Percentiles rank a stretch among this genome's conserved stretches.
phyloP scores from a whole-genome alignment of 2,797 vertebrate species.

The Antrozous pallidus region DNA sequence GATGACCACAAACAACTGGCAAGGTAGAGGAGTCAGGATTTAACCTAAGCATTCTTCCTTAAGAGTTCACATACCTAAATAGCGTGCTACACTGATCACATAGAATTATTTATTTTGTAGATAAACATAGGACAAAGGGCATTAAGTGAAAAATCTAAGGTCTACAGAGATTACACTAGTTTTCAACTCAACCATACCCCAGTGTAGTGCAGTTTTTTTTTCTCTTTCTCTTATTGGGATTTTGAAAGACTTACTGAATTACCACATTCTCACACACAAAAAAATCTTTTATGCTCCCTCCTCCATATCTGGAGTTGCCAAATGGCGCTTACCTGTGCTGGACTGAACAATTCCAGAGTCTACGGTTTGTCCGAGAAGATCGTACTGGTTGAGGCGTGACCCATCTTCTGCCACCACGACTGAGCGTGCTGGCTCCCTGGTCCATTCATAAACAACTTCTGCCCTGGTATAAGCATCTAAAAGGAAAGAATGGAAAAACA shows the following conservation, averaged over 20 bases:
- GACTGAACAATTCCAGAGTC: slow-evolving; percentile 97
- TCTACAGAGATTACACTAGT: neutral
- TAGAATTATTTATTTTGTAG: neutral
- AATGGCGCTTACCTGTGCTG: slow-evolving; percentile 91
- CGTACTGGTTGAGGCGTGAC: slow-evolving; percentile 97
- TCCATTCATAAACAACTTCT: slow-evolving; percentile 98
- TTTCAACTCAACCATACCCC: neutral
- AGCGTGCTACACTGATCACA: neutral
- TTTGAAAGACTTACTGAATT: neutral
- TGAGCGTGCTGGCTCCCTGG: slow-evolving; percentile 92
- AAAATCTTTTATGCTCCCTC: neutral
- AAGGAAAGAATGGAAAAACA: slow-evolving; percentile 38
- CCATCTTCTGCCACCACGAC: slow-evolving; percentile 98
- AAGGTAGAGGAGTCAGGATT: neutral
- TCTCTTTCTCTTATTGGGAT: neutral
- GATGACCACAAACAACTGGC: neutral
- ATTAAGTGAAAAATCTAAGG: neutral
- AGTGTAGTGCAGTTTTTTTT: neutral
- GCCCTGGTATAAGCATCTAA: slow-evolving; percentile 97
- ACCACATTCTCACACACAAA: neutral
- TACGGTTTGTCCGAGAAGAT: slow-evolving; percentile 96
- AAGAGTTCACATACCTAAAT: neutral
- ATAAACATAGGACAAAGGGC: neutral
- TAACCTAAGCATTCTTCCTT: neutral
- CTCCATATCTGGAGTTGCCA: neutral